Percentiles rank a stretch among this genome's conserved stretches.
These are phyloP conservation scores for Anisognathus igniventris DNA, from an alignment of 2,797 vertebrate genomes.

Conservation along the genomic window DNA sequence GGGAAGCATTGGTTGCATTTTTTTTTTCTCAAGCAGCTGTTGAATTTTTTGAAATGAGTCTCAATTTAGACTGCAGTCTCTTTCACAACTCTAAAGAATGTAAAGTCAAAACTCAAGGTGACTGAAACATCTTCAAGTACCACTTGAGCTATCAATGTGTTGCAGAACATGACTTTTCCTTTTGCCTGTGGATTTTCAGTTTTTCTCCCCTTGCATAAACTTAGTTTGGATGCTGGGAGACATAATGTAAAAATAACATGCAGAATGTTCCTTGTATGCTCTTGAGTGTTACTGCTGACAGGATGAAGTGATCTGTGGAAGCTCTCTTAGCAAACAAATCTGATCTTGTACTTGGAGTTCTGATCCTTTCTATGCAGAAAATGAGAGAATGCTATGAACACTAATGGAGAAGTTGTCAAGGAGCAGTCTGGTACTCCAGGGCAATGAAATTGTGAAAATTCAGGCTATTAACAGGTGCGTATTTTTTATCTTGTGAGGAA, in stretches of 20 bases:
- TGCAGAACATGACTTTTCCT: background rate
- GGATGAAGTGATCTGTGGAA: background rate
- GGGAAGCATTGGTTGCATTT: background rate
- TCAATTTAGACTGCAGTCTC: background rate
- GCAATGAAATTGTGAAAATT: background rate
- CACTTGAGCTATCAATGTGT: background rate
- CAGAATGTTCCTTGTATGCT: background rate
- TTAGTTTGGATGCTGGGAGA: background rate
- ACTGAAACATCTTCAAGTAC: background rate
- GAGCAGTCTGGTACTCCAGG: background rate
- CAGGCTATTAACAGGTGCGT: accelerated
- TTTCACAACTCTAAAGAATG: background rate
- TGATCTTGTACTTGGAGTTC: background rate
- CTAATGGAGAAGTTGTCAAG: background rate
- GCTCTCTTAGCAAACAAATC: background rate
- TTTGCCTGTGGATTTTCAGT: background rate
- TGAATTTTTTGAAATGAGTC: background rate
- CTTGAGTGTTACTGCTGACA: background rate
- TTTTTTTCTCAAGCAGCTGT: background rate
- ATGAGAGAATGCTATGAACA: background rate
- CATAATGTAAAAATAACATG: background rate
- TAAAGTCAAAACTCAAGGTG: background rate
- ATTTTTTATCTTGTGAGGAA: background rate
- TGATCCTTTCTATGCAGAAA: background rate
- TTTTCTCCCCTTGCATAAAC: background rate